These are phyloP conservation scores for Pandion haliaetus DNA, from an alignment of 2,113 vertebrate species.

Conservation along the genomic window DNA sequence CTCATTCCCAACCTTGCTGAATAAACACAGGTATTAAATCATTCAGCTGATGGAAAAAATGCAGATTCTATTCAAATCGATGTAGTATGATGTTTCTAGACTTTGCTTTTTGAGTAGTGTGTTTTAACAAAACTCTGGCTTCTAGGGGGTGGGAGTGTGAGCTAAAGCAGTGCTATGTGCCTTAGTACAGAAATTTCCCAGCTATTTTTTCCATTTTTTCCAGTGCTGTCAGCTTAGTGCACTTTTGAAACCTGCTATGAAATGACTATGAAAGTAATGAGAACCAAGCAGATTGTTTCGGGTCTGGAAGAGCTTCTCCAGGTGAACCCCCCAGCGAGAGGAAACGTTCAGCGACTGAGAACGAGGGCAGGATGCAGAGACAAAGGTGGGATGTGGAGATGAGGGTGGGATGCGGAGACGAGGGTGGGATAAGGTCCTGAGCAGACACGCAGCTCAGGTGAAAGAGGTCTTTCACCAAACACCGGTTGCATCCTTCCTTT, in stretches of 20 bases:
- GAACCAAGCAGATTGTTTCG: not conserved
- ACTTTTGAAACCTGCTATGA: not conserved
- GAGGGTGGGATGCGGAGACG: not conserved
- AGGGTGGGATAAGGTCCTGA: not conserved
- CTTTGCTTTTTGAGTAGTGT: not conserved
- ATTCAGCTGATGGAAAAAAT: not conserved
- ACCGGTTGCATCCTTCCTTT: not conserved
- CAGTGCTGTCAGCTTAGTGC: not conserved
- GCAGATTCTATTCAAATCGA: not conserved
- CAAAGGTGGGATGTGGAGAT: not conserved
- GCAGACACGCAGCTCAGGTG: rapidly evolving
- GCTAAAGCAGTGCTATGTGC: not conserved
- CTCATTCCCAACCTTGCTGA: not conserved
- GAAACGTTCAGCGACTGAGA: not conserved
- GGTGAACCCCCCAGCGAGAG: not conserved
- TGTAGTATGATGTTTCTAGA: not conserved
- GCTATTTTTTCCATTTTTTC: not conserved
- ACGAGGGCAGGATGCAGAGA: not conserved
- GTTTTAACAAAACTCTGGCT: not conserved
- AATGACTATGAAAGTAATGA: not conserved
- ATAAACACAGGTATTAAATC: slow-evolving; percentile 26
- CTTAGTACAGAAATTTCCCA: not conserved
- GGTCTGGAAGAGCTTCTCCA: not conserved
- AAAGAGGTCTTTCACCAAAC: not conserved
- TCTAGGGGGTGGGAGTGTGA: not conserved